Evolutionary conservation across 2,113 vertebrate species (phyloP).

Genomic region (Lanius collurio): DNA sequence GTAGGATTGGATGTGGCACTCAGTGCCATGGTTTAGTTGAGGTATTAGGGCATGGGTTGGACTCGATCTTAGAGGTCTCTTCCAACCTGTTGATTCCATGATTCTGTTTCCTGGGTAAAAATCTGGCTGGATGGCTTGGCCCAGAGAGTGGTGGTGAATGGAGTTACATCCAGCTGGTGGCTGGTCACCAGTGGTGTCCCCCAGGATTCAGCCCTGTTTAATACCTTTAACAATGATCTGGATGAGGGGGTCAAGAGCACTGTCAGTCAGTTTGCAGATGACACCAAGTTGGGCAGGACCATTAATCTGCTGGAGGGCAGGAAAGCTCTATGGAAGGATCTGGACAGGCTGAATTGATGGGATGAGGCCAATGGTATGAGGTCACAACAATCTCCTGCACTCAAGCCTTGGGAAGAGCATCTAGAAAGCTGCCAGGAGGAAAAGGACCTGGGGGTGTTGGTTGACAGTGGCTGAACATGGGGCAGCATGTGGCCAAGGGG

Average conservation of each 20-base stretch:
- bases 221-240: not conserved
- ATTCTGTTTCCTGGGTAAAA: not conserved
- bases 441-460: not conserved
- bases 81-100: too few species aligned
- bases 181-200: not conserved
- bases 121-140: not conserved
- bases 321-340: not conserved
- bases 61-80: too few species aligned
- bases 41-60: too few species aligned
- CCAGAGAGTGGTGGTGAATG: not conserved
- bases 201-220: not conserved
- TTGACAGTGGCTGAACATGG: rapidly evolving
- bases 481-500: too few species aligned
- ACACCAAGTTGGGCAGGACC: not conserved
- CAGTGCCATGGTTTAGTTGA: too few species aligned
- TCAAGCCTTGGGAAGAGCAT: not conserved
- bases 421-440: not conserved
- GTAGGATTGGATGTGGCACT: too few species aligned
- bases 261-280: not conserved
- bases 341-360: not conserved
- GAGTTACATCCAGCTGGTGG: not conserved
- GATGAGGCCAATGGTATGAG: not conserved
- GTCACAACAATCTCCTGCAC: not conserved
- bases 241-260: not conserved
- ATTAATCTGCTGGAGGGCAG: not conserved